These are phyloP conservation scores for Ammodytes marinus DNA, from an alignment of 2,113 vertebrate species.

Conservation along the genomic window DNA sequence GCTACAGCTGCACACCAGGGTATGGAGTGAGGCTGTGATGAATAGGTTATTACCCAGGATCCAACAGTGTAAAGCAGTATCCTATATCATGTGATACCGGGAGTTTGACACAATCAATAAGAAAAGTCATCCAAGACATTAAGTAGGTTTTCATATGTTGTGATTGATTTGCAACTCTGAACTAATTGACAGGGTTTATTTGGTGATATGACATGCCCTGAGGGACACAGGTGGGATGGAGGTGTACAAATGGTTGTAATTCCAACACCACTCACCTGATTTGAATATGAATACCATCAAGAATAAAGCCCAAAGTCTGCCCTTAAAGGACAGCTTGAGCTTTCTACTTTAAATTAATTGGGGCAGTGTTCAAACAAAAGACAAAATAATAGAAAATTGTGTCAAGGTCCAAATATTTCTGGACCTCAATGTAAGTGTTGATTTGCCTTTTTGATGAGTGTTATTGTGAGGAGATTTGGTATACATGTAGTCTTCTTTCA, in stretches of 20 bases:
- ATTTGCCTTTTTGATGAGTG: constrained; percentile 1
- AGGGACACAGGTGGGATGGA: not conserved
- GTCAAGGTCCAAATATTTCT: no score
- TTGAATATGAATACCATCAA: no score
- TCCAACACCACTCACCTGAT: no score
- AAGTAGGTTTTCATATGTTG: not conserved
- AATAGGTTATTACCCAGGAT: not conserved
- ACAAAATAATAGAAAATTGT: no score
- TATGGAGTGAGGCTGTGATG: not conserved
- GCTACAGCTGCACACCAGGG: not conserved
- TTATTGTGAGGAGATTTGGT: not conserved
- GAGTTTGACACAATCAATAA: not conserved
- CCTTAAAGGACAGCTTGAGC: no score
- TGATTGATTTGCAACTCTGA: not conserved
- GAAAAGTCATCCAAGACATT: not conserved
- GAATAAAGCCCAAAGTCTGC: no score
- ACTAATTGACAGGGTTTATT: not conserved
- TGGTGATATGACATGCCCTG: not conserved
- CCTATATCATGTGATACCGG: not conserved
- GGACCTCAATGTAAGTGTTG: not conserved
- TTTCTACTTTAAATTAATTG: no score
- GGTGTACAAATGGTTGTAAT: no score
- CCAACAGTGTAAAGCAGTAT: not conserved
- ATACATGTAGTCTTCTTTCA: not conserved
- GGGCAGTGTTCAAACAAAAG: no score